A percentile compares a stretch with the other conserved stretches of the same genome.
phyloP scores from a whole-genome alignment of 2,113 vertebrate genomes.

The Thamnaconus septentrionalis region DNA sequence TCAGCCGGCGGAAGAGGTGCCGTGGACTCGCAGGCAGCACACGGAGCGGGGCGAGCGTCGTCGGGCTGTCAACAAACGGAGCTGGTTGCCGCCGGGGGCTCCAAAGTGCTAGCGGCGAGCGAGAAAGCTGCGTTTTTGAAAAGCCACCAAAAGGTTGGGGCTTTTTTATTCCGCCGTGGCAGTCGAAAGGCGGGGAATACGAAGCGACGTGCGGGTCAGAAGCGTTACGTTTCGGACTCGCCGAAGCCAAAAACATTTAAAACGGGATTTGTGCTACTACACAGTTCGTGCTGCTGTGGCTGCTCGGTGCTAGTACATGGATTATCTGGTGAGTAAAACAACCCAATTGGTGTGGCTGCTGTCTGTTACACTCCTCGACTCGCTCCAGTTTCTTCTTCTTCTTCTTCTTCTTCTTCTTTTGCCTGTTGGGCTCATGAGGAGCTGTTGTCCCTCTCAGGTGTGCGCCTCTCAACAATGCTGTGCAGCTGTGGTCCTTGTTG shows the following conservation, averaged over 20 bases:
- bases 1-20: slow-evolving; percentile 38
- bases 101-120: slow-evolving; percentile 1
- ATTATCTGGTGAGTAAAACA: slow-evolving; percentile 76
- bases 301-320: slow-evolving; percentile 71
- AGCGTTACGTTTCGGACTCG: slow-evolving; percentile 22
- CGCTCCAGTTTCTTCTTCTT: too few species aligned
- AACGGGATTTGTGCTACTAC: slow-evolving; percentile 37
- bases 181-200: slow-evolving; percentile 73
- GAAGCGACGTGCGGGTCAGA: slow-evolving; percentile 57
- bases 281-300: slow-evolving; percentile 50
- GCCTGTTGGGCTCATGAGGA: background rate
- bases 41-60: background rate
- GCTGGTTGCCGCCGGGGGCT: background rate
- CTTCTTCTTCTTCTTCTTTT: background rate
- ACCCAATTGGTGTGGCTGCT: background rate
- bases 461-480: background rate
- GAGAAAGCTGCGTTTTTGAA: slow-evolving; percentile 25
- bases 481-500: too few species aligned
- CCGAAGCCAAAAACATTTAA: slow-evolving; percentile 4
- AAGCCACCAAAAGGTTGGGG: slow-evolving; percentile 29
- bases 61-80: background rate
- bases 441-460: slow-evolving; percentile 23
- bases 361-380: background rate
- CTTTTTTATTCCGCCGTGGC: slow-evolving; percentile 25
- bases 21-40: slow-evolving; percentile 11